Percentiles rank a stretch among this genome's conserved stretches.
Evolutionary conservation across 2,888 invertebrate species (phyloP).

Genomic region (Cantharis flavilabris): DNA sequence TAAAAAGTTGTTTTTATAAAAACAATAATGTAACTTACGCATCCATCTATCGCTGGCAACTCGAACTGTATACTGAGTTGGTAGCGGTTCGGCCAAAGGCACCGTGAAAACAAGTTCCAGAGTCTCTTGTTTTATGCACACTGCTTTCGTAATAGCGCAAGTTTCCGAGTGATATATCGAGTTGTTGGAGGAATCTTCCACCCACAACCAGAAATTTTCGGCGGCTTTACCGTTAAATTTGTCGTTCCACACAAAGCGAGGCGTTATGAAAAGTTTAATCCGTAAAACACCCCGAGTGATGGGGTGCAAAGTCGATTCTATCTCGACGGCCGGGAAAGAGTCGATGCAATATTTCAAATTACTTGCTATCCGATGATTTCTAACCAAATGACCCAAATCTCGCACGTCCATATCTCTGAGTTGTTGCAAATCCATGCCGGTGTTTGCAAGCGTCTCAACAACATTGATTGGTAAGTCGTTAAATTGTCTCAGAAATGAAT

Average conservation of each 20-base stretch:
- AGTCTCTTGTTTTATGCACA: conserved; percentile 70
- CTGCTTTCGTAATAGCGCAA: conserved; percentile 66
- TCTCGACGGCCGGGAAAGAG: conserved; percentile 82
- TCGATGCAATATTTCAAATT: conserved; percentile 82
- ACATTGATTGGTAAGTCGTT: conserved; percentile 75
- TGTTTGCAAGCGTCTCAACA: conserved; percentile 79
- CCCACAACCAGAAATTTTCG: conserved; percentile 97
- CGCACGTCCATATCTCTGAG: conserved; percentile 85
- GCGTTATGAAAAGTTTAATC: conserved; percentile 78
- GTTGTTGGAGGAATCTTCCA: conserved; percentile 93
- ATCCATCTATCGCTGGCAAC: conserved; percentile 88
- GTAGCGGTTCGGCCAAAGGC: conserved; percentile 88
- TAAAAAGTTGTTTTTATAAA: not conserved
- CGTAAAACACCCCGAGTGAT: conserved; percentile 91
- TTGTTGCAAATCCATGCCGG: conserved; percentile 73
- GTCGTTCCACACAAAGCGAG: conserved; percentile 85
- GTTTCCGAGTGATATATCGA: conserved; percentile 96
- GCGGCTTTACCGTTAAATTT: conserved; percentile 84
- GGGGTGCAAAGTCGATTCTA: conserved; percentile 88
- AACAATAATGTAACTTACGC: conserved; percentile 43
- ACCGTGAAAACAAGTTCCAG: conserved; percentile 94
- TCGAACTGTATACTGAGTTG: conserved; percentile 88
- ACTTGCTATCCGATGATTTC: conserved; percentile 76
- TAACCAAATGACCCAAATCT: conserved; percentile 82
- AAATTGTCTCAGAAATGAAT: conserved; percentile 87